These are phyloP conservation scores for Tineola bisselliella DNA, from an alignment of 2,888 invertebrate species.

Conservation along the genomic window DNA sequence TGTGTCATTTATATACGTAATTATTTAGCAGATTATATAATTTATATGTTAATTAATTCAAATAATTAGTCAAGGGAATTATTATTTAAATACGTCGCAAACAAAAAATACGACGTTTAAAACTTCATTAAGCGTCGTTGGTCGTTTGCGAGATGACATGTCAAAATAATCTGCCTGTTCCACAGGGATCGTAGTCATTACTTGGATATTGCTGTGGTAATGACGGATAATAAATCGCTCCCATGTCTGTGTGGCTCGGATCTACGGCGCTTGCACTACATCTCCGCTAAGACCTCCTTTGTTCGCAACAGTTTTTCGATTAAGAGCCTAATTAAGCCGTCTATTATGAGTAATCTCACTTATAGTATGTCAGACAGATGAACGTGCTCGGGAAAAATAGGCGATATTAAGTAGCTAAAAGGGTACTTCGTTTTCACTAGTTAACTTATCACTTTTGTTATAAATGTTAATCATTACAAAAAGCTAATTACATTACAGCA, in stretches of 20 bases:
- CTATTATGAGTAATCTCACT: slow-evolving; percentile 21
- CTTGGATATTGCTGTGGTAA: slow-evolving; percentile 43
- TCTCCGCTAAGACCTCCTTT: slow-evolving; percentile 19
- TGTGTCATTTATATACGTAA: neutral
- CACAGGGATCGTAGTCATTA: slow-evolving; percentile 39
- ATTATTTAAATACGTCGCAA: neutral
- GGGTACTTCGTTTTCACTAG: neutral
- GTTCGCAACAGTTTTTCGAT: slow-evolving; percentile 34
- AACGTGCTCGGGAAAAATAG: neutral
- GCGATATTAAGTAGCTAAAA: slow-evolving; percentile 9
- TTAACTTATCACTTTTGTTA: neutral
- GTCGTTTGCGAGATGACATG: slow-evolving; percentile 1
- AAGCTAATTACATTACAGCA: neutral
- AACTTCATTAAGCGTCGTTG: neutral
- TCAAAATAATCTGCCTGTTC: slow-evolving; percentile 30
- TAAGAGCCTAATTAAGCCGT: slow-evolving; percentile 35
- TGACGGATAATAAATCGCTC: slow-evolving; percentile 42
- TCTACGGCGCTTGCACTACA: slow-evolving; percentile 2
- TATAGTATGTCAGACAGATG: slow-evolving; percentile 12
- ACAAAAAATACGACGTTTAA: neutral
- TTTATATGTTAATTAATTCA: neutral
- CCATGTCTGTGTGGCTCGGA: slow-evolving; percentile 18
- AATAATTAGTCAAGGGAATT: neutral
- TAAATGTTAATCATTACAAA: neutral
- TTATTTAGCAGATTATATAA: neutral